Evolutionary conservation across 2,797 vertebrate genomes (phyloP).

Genomic region (Parotocinclus haroldoi): DNA sequence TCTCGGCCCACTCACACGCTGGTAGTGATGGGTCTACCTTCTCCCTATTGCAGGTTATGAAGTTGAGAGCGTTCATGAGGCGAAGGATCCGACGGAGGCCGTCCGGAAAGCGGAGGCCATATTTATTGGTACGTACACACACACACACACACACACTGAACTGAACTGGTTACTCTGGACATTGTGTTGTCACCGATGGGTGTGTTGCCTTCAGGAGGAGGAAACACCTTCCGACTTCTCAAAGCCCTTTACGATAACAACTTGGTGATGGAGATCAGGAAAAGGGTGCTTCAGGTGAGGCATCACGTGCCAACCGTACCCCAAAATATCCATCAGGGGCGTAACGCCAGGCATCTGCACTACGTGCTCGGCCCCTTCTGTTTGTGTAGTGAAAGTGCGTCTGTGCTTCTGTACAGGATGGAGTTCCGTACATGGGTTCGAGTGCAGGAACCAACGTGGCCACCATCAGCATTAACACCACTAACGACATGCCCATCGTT

Average conservation of each 20-base stretch:
- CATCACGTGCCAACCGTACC: too few relatives aligned
- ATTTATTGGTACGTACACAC: constrained; percentile 69
- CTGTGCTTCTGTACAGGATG: constrained; percentile 65
- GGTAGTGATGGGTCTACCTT: neutral
- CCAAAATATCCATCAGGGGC: too few relatives aligned
- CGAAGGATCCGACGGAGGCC: constrained; percentile 73
- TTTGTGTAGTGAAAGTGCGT: neutral
- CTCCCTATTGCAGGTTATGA: constrained; percentile 76
- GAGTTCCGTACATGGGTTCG: constrained; percentile 83
- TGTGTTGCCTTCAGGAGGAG: constrained; percentile 81
- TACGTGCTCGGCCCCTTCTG: too few relatives aligned
- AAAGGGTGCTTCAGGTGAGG: constrained; percentile 78
- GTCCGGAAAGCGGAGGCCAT: constrained; percentile 78
- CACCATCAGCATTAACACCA: constrained; percentile 83
- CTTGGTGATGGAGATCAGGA: constrained; percentile 79
- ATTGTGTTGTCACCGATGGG: too few relatives aligned
- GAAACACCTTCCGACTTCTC: constrained; percentile 86
- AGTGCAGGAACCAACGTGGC: constrained; percentile 84
- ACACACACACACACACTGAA: too few relatives aligned
- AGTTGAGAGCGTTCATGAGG: constrained; percentile 81
- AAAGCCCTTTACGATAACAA: constrained; percentile 83
- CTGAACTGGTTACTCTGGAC: too few relatives aligned
- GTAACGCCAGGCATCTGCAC: too few relatives aligned
- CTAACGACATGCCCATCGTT: constrained; percentile 89
- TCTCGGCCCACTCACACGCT: neutral